phyloP scores from a whole-genome alignment of 2,113 vertebrate genomes.

The Spea multiplicata region DNA sequence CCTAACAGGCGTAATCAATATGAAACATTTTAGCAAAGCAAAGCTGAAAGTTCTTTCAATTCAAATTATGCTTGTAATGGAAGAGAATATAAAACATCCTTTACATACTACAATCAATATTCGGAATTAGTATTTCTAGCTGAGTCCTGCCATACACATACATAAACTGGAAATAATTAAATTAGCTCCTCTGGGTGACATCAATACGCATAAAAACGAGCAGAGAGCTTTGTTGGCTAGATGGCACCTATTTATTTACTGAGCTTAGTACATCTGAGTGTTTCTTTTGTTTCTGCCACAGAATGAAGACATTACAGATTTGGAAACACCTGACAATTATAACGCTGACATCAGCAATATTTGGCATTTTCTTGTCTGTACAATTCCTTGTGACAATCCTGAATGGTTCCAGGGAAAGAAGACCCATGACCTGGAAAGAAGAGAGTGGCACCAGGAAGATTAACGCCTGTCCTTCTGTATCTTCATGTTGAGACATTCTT shows the following conservation, averaged over 20 bases:
- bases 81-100: no score
- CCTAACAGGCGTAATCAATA: no score
- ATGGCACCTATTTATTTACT: constrained; percentile 22
- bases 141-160: no score
- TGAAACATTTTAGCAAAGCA: neutral
- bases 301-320: neutral
- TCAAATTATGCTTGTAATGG: no score
- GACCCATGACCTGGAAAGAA: neutral
- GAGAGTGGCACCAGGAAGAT: neutral
- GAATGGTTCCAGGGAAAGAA: constrained; percentile 2
- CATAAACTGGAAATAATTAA: constrained; percentile 30
- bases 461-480: neutral
- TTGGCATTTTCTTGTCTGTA: neutral
- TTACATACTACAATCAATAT: no score
- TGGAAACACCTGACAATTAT: constrained; percentile 21
- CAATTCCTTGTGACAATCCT: constrained; percentile 20
- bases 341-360: neutral
- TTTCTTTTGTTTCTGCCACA: neutral
- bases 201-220: constrained; percentile 28
- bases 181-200: constrained; percentile 25
- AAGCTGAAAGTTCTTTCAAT: no score
- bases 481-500: neutral
- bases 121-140: no score
- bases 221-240: constrained; percentile 24
- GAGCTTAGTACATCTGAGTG: neutral